Percentiles rank a stretch among this genome's conserved stretches.
These are phyloP conservation scores for Tupaia chinensis DNA, from an alignment of 2,113 vertebrate genomes.

Conservation along the genomic window DNA sequence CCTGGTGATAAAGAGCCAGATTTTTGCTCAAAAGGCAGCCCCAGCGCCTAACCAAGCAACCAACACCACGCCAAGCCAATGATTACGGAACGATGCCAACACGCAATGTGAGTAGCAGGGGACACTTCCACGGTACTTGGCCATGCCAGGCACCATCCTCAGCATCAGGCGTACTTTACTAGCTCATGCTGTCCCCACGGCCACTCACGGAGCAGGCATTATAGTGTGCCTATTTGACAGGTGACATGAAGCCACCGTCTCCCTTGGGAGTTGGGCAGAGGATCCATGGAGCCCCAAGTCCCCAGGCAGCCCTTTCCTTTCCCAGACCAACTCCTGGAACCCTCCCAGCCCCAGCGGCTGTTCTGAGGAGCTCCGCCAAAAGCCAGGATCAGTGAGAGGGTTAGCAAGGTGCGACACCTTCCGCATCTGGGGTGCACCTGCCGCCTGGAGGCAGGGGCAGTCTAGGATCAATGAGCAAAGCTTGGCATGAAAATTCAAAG, in stretches of 20 bases:
- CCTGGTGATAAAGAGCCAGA: not conserved
- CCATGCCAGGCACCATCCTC: not conserved
- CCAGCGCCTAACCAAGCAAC: not conserved
- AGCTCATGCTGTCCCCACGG: not conserved
- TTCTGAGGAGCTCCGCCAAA: not conserved
- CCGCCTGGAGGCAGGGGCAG: not conserved
- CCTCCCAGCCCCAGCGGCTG: accelerated
- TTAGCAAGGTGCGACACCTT: not conserved
- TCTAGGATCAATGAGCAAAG: not conserved
- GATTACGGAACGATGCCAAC: not conserved
- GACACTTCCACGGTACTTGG: accelerated
- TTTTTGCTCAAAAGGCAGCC: not conserved
- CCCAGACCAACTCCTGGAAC: not conserved
- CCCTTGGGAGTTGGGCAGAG: not conserved
- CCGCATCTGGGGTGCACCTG: not conserved
- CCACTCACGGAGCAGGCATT: not conserved
- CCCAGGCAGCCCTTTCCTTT: not conserved
- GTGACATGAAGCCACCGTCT: not conserved
- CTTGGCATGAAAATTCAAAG: not conserved
- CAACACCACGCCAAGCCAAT: accelerated
- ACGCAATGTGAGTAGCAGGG: not conserved
- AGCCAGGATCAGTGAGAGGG: accelerated
- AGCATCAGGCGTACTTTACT: not conserved
- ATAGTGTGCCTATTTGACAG: not conserved
- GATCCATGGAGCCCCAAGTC: not conserved